phyloP scores from a whole-genome alignment of 2,888 invertebrate species.

The Craniophora ligustri region DNA sequence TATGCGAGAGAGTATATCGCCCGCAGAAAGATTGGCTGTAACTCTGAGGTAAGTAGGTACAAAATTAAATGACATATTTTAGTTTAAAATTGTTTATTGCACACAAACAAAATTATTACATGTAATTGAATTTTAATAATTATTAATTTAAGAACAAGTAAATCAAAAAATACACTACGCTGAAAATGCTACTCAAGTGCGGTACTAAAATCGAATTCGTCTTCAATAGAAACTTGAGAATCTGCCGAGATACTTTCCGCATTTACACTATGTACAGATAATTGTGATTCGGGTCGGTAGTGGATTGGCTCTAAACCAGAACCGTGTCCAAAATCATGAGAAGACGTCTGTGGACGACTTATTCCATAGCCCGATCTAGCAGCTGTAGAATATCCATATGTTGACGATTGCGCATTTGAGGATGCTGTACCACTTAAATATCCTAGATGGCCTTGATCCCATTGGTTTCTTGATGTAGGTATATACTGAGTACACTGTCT shows the following conservation, averaged over 20 bases:
- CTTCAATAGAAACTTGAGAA: conserved; percentile 49
- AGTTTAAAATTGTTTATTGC: conserved; percentile 12
- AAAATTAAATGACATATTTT: too few species aligned
- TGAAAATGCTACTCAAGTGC: conserved; percentile 47
- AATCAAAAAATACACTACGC: conserved; percentile 43
- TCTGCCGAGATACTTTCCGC: conserved; percentile 49
- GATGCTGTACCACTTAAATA: conserved; percentile 48
- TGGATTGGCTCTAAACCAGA: conserved; percentile 47
- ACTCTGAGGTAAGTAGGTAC: conserved; percentile 43
- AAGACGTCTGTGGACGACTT: conserved; percentile 47
- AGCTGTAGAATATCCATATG: conserved; percentile 51
- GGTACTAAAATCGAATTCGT: conserved; percentile 51
- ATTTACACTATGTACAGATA: conserved; percentile 49
- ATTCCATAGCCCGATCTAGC: conserved; percentile 47
- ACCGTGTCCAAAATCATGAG: conserved; percentile 49
- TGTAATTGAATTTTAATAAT: conserved; percentile 40
- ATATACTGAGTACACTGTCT: conserved; percentile 23
- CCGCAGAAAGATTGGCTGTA: conserved; percentile 48
- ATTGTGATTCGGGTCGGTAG: conserved; percentile 48
- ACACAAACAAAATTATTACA: conserved; percentile 45
- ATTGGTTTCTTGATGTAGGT: conserved; percentile 50
- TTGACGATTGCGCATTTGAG: conserved; percentile 47
- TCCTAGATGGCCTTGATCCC: conserved; percentile 49
- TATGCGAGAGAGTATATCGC: conserved; percentile 44
- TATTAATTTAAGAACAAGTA: conserved; percentile 44